A percentile compares a stretch with the other conserved stretches of the same genome.
These are phyloP conservation scores for Eupithecia centaureata DNA, from an alignment of 2,888 invertebrate genomes.

Conservation along the genomic window DNA sequence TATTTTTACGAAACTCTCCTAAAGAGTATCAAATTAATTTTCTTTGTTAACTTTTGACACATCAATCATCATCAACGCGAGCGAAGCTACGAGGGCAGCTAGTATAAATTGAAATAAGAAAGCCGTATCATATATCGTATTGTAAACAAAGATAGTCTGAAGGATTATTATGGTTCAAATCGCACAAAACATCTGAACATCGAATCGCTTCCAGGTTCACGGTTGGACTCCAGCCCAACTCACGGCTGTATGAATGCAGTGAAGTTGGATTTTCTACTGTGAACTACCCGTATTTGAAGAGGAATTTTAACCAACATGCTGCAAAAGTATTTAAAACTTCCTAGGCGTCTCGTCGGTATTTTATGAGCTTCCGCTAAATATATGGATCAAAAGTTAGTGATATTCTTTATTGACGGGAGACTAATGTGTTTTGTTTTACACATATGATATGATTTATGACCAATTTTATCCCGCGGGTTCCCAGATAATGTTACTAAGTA, in stretches of 20 bases:
- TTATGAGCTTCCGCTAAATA: not conserved
- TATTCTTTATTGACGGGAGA: not conserved
- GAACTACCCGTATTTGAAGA: conserved; percentile 12
- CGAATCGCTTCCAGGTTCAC: not conserved
- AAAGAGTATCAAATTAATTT: no score
- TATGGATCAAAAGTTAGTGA: not conserved
- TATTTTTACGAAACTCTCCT: no score
- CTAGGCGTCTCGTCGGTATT: not conserved
- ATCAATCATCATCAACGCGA: no score
- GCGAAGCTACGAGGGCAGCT: no score
- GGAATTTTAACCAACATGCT: conserved; percentile 1
- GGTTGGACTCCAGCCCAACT: conserved; percentile 3
- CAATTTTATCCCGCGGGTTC: no score
- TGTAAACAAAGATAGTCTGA: not conserved
- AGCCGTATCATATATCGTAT: not conserved
- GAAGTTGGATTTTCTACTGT: conserved; percentile 15
- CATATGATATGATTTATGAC: no score
- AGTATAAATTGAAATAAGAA: no score
- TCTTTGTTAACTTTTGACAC: no score
- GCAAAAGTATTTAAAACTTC: not conserved
- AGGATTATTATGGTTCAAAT: not conserved
- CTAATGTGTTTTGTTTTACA: no score
- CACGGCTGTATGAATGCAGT: conserved; percentile 11
- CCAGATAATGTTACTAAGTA: no score
- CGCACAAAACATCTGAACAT: conserved; percentile 4